Conservation (phyloP, 2,888 invertebrate species). For the Osmoderma eremita region DNA sequence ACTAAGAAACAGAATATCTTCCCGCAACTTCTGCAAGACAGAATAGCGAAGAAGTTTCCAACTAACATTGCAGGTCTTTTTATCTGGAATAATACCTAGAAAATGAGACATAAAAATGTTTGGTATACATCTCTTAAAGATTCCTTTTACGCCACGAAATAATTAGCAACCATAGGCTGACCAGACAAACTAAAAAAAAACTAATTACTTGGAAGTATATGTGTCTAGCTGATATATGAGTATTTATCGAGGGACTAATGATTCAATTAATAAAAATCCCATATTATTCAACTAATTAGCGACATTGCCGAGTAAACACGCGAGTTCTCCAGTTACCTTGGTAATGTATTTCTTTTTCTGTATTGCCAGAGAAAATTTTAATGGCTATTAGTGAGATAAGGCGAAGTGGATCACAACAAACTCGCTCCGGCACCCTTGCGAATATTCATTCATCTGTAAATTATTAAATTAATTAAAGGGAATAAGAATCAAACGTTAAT, state of each 20-base stretch:
- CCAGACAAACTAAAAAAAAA: too few species aligned
- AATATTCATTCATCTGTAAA: slow-evolving; percentile 28
- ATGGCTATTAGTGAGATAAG: slow-evolving; percentile 2
- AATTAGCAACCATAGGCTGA: too few species aligned
- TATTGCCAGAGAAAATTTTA: slow-evolving; percentile 1
- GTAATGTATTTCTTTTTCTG: neutral
- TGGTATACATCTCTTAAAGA: too few species aligned
- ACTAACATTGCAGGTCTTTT: too few species aligned
- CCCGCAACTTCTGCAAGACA: too few species aligned
- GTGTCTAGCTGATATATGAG: too few species aligned
- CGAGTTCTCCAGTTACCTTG: neutral
- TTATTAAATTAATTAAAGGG: slow-evolving; percentile 33
- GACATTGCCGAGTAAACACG: neutral
- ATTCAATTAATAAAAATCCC: slow-evolving; percentile 19
- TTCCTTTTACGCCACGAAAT: too few species aligned
- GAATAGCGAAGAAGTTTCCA: too few species aligned
- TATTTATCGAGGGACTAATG: neutral
- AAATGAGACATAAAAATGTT: too few species aligned
- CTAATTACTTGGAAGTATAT: too few species aligned
- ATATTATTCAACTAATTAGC: slow-evolving; percentile 13
- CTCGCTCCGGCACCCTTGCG: slow-evolving; percentile 3
- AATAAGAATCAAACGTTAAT: slow-evolving; percentile 26
- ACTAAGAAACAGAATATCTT: too few species aligned
- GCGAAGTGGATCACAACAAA: slow-evolving; percentile 16
- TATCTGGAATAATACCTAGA: too few species aligned